phyloP scores from a whole-genome alignment of 2,888 invertebrate genomes.

The Parasteatoda lunata region DNA sequence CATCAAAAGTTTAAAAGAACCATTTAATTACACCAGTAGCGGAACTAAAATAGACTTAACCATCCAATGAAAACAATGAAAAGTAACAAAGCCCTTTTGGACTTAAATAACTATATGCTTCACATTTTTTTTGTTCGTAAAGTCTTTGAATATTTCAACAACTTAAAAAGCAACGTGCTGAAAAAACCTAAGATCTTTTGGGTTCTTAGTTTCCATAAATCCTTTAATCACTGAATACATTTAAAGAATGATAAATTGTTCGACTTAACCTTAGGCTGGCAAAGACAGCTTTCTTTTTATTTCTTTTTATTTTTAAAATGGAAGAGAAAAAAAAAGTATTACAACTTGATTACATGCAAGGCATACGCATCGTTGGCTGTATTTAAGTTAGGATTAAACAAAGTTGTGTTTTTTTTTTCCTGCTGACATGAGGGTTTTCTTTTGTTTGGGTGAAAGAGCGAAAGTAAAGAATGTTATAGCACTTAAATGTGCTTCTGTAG shows the following conservation, averaged over 20 bases:
- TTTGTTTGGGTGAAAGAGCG: neutral
- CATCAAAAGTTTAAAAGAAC: no score
- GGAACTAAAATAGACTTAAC: no score
- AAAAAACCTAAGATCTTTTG: conserved; percentile 1
- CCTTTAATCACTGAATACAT: conserved; percentile 57
- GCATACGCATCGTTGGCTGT: conserved; percentile 17
- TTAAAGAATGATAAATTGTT: conserved; percentile 49
- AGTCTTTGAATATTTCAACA: no score
- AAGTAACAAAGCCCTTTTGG: no score
- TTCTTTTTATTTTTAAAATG: neutral
- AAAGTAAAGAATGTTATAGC: neutral
- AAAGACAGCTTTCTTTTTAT: conserved; percentile 1
- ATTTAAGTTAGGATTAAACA: conserved; percentile 35
- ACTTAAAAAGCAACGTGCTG: neutral
- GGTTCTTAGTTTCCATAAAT: conserved; percentile 37
- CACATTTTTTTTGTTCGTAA: no score
- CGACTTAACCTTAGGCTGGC: neutral
- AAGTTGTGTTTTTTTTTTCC: neutral
- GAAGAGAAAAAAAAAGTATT: neutral
- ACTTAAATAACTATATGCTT: no score
- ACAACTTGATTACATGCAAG: conserved; percentile 38
- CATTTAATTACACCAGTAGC: no score
- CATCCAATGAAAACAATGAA: no score
- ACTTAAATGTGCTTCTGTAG: neutral
- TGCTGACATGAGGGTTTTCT: neutral